Evolutionary conservation across 2,797 vertebrate genomes (phyloP), one percentile per base, ranked within the genome.

Genomic region (Rhinogobio ventralis): DNA sequence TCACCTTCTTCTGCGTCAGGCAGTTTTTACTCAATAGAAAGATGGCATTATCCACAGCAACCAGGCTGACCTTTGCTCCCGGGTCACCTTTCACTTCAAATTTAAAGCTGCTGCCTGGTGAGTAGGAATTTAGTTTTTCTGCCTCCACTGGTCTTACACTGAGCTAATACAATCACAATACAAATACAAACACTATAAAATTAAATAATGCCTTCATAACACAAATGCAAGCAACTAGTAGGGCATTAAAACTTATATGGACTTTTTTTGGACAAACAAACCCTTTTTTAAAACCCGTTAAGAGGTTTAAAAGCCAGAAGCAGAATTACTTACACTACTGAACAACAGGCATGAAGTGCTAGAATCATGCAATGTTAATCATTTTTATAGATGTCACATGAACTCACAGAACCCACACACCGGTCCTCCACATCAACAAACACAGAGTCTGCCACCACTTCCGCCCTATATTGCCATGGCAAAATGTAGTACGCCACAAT

Each of bases 41-140:
- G 71, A 97, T 89, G 0, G 95, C 93, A n/a, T 96, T 97, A 92
- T 97, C 96, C 91, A 96, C 93, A 0, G 93, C 95, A 46, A 96
- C 93, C 87, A 97, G 91, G 88, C 93, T 93, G 87, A 96, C 94
- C 25, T 86, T 94, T 64, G 96, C 91, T 33, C 93, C 95, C 0
- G 95, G 91, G 39, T 96, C 95, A 0, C 96, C 96, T 62, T 86
- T 93, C 69, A 97, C 73, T 72, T 90, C 25, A 46, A 96, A 82
- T 0, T 19, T 57, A 11, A 96, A 87, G 14, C 0, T 72, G 13
- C 85, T 86, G 2, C 93, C 92, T 1, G 96, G 96, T 0, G 2
- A 2, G 79, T 93, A 89, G 14, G 42, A n/a, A 36, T 90, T 81
- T 15, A 2, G n/a, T 6, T 0, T n/a, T 6, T 13, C 0, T 2